phyloP scores from a whole-genome alignment of 2,113 vertebrate species.

The Hippocampus abdominalis region DNA sequence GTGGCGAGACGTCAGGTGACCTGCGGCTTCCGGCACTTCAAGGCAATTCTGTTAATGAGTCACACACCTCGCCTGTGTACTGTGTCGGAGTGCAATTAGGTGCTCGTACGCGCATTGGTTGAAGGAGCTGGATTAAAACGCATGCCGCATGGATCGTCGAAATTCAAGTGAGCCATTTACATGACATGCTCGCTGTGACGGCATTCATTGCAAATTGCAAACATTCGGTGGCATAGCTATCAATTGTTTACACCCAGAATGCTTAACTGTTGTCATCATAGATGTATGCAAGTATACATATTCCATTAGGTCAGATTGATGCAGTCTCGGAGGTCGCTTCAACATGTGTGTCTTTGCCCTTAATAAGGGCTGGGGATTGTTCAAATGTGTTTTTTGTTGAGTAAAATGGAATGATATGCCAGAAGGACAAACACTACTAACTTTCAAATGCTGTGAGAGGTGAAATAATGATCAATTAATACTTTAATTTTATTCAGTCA shows the following conservation, averaged over 20 bases:
- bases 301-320: constrained; percentile 1
- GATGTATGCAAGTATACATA: not conserved
- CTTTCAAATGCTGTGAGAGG: not conserved
- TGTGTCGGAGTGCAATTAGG: not conserved
- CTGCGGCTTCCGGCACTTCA: constrained; percentile 30
- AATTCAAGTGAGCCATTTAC: not conserved
- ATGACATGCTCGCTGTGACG: not conserved
- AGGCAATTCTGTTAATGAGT: constrained; percentile 22
- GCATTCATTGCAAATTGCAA: not conserved
- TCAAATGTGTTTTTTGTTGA: not conserved
- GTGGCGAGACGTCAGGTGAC: constrained; percentile 36
- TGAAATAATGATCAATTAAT: too few relatives aligned
- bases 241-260: too few relatives aligned
- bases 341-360: constrained; percentile 21
- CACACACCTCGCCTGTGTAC: too few relatives aligned
- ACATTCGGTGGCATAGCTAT: not conserved
- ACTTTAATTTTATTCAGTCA: too few relatives aligned
- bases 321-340: constrained; percentile 5
- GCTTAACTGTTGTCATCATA: not conserved
- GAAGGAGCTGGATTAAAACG: constrained; percentile 10
- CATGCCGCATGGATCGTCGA: not conserved
- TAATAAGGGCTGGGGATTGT: not conserved
- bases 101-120: not conserved
- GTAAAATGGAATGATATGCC: not conserved
- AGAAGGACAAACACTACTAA: not conserved